A percentile compares a stretch with the other conserved stretches of the same genome.
Conservation (phyloP, 35 echinoderm and acorn worm genomes). For the Apostichopus parvimensis region DNA sequence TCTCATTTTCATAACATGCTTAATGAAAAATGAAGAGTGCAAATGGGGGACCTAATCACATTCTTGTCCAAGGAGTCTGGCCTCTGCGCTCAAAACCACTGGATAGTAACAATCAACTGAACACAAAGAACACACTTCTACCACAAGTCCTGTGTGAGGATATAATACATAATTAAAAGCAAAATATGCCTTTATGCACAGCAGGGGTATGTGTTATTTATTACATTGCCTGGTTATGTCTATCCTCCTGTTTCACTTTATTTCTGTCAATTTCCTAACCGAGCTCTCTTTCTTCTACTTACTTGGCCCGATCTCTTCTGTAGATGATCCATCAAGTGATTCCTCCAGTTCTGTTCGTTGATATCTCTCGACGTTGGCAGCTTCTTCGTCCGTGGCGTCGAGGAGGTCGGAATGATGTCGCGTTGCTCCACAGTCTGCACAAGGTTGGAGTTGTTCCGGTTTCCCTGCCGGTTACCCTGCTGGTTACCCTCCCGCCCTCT, state of each 20-base stretch:
- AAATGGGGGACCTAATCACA: too few species aligned
- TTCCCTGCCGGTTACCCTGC: neutral
- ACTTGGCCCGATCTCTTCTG: neutral
- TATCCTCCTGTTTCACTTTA: too few species aligned
- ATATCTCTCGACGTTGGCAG: neutral
- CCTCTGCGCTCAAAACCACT: too few species aligned
- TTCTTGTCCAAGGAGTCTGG: too few species aligned
- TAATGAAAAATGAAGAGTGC: neutral
- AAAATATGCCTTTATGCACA: too few species aligned
- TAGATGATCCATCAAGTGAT: conserved; percentile 17
- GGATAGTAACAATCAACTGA: too few species aligned
- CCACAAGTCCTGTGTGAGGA: too few species aligned
- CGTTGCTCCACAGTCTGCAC: neutral
- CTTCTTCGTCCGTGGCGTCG: neutral
- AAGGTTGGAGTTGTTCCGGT: neutral
- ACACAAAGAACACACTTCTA: too few species aligned
- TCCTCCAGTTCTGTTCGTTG: conserved; percentile 26
- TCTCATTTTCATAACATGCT: too few species aligned
- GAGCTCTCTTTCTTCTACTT: neutral
- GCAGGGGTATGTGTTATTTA: neutral
- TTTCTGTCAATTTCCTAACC: too few species aligned
- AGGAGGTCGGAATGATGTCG: neutral
- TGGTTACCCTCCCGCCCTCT: neutral
- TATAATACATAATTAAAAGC: too few species aligned
- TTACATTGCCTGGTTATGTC: neutral